Percentiles rank a stretch among this genome's conserved stretches.
Conservation (phyloP, 2,113 vertebrate genomes). For the Tragelaphus scriptus region DNA sequence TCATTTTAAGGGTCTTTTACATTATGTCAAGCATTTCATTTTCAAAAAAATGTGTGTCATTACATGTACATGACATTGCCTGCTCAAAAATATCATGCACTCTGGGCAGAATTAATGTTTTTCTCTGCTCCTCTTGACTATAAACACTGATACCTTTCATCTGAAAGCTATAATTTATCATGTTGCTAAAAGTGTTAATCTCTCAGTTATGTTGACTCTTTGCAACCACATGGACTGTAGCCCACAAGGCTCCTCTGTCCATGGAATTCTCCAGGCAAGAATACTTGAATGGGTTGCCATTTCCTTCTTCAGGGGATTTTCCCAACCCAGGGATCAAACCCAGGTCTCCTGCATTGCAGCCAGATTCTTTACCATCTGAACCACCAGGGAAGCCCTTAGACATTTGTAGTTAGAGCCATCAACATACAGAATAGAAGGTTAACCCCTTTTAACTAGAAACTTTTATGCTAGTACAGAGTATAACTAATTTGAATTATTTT, state of each 20-base stretch:
- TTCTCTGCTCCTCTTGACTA: neutral
- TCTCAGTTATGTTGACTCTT: neutral
- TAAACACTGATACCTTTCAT: neutral
- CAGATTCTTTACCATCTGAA: neutral
- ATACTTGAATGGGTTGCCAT: neutral
- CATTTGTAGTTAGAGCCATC: neutral
- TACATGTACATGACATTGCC: neutral
- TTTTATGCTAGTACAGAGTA: neutral
- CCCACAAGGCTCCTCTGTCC: neutral
- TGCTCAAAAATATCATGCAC: neutral
- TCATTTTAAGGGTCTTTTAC: neutral
- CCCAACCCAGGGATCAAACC: neutral
- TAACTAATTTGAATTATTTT: neutral
- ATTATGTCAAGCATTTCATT: neutral
- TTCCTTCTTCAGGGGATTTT: neutral
- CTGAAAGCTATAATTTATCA: neutral
- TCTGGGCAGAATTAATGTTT: neutral
- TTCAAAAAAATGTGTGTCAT: neutral
- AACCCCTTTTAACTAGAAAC: neutral
- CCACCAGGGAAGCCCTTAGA: neutral
- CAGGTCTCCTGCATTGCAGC: neutral
- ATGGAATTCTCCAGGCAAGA: neutral
- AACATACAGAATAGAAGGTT: neutral
- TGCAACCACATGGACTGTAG: neutral
- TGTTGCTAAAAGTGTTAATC: neutral